Evolutionary conservation across 2,797 vertebrate genomes (phyloP), one percentile per base, ranked within the genome.

Genomic region (Cephalopachus bancanus): DNA sequence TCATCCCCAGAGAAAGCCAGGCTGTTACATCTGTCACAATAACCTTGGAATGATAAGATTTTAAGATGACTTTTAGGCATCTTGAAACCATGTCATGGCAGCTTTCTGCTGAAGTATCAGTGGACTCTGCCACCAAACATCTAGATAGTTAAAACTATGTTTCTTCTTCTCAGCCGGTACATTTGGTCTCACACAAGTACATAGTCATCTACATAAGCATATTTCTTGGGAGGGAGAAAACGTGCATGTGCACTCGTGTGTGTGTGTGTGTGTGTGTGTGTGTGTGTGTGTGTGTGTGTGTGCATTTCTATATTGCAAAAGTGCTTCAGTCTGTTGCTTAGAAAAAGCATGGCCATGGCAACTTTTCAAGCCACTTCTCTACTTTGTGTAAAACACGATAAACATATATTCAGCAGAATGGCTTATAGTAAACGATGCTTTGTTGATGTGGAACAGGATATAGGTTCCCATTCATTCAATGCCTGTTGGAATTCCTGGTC

Each of bases 341-440:
- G 44, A 79, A 86, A 91, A 85, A 90, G 33, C 44, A 55, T 57
- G 93, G 53, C 49, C 15, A 49, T 26, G 33, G n/a, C 62, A 65
- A 88, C 87, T 97, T 94, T 90, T 83, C 83, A 75, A 93, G 55
- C n/a, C 33, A 59, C 79, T 93, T 83, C 33, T 79, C 67, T 81
- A 60, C 72, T 88, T 84, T 37, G 53, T 75, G 28, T 64, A 49
- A 94, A 89, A 53, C 10, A 90, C n/a, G 49, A 92, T 85, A 91
- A 95, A 91, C 86, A 88, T 59, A 83, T 55, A 64, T 49, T 89
- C 92, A 86, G n/a, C n/a, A 16, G 78, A 89, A 90, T 33, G 44
- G 84, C 26, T 81, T 11, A 10, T 44, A 80, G n/a, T 26, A 37
- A 80, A 80, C 69, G 75, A 67, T 24, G 15, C 37, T 71, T 87